These are phyloP conservation scores for Trididemnum nubilum DNA, from an alignment of 23 tunicate species.

Conservation along the genomic window DNA sequence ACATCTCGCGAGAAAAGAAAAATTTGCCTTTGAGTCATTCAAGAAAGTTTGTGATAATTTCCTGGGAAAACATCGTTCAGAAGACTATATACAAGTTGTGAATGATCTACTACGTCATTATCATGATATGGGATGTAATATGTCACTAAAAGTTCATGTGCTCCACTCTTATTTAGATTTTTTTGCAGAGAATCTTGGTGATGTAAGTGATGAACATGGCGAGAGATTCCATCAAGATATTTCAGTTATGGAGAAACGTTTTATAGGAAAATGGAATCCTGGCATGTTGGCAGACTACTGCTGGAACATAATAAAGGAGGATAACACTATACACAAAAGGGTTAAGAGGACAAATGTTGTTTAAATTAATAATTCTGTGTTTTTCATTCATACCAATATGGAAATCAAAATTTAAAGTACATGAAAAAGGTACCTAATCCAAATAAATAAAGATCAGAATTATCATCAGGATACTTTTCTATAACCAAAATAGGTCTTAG, in stretches of 20 bases:
- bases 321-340: constrained; percentile 15
- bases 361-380: constrained; percentile 13
- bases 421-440: constrained; percentile 12
- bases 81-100: constrained; percentile 14
- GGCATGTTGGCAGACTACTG: constrained; percentile 21
- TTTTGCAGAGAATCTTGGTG: constrained; percentile 20
- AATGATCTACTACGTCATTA: not conserved
- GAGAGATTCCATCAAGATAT: constrained; percentile 20
- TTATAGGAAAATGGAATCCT: constrained; percentile 15
- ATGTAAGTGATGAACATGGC: constrained; percentile 14
- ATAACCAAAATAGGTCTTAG: constrained; percentile 8
- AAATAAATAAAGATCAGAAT: constrained; percentile 14
- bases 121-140: not conserved
- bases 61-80: constrained; percentile 20
- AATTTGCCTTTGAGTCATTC: constrained; percentile 27
- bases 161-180: not conserved
- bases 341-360: constrained; percentile 22
- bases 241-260: constrained; percentile 16
- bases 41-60: constrained; percentile 17
- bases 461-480: constrained; percentile 21
- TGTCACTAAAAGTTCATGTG: constrained; percentile 22
- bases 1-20: constrained; percentile 16
- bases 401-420: not conserved
- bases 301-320: constrained; percentile 17
- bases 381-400: not conserved